Base-by-base conservation (phyloP, 2,797 vertebrate genomes). In the Menidia menidia region DNA sequence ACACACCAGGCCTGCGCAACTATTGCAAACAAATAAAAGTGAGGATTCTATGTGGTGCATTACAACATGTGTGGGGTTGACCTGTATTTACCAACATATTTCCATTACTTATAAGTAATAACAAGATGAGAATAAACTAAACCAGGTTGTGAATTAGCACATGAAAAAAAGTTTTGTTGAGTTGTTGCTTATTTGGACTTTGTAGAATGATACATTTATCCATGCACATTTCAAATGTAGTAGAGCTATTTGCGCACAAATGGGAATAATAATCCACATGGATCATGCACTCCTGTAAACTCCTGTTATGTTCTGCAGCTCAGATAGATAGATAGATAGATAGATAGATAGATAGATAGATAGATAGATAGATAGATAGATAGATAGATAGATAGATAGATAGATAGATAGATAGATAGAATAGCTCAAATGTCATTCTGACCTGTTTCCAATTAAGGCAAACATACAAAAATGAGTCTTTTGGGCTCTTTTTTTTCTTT, bases 371-470 rank as follows among this genome's bases (percentile, higher is more conserved):
- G 62, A 45, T 55, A 25, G 60, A 63, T 25, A 31, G 57, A 53
- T 41, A 18, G 53, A 47, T 2, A 15, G 39, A 43, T 33, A 42
- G 62, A 45, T 55, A 25, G 60, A 63, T 25, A 31, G 57, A 53
- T 41, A 18, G 53, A 43, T 16, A 39, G 61, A 13, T 4, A 19
- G 48, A 15, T 48, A 1, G 8, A 9, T 18, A 60, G 4, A 43
- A 3, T 0, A 73, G 78, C 76, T 70, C 59, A 60, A 2, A 39
- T 14, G 15, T 5, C 3, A 35, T n/a, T 76, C 43, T 44, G 67
- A 80, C 75, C 77, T 84, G 78, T 70, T 81, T 77, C 70, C 71
- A 83, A 84, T 84, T 84, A 78, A 52, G n/a, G 19, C 79, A 39
- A 4, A 72, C 80, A 30, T 76, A 72, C 79, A 72, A 80, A 30